Conservation (phyloP, 2,797 vertebrate species). For the Sebastes hopkinsi region DNA sequence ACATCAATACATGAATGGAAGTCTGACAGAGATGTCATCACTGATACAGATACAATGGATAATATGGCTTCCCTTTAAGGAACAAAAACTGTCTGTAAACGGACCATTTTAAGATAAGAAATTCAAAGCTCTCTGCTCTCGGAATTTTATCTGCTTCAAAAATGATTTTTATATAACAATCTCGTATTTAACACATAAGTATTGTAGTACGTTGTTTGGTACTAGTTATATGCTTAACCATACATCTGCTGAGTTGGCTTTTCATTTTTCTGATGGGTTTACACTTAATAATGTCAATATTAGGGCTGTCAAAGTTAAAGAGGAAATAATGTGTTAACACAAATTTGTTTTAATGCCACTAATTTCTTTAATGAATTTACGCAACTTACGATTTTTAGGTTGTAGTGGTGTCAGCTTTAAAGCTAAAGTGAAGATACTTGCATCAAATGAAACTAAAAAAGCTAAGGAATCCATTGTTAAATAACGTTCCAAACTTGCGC, state of each 20-base stretch:
- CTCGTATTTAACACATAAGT: not conserved
- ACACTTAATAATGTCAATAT: no score
- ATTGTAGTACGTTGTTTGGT: not conserved
- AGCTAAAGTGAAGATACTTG: no score
- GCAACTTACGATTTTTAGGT: no score
- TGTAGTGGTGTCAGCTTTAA: no score
- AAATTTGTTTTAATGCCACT: no score
- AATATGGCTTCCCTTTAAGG: not conserved
- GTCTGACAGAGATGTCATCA: not conserved
- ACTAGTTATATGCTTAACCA: not conserved
- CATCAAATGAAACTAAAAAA: no score
- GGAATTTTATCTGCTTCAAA: not conserved
- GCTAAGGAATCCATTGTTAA: no score
- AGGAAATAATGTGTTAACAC: no score
- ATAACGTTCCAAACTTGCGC: no score
- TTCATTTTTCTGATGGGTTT: no score
- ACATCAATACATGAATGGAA: not conserved
- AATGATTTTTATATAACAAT: not conserved
- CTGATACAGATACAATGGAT: not conserved
- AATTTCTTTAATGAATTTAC: no score
- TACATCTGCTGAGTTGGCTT: not conserved
- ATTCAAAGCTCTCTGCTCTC: not conserved
- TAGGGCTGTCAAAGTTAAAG: no score
- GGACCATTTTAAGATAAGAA: not conserved
- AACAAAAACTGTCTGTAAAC: not conserved